Evolutionary conservation across 1,140 invertebrate species (phyloP).

Genomic region (Macrobrachium rosenbergii): DNA sequence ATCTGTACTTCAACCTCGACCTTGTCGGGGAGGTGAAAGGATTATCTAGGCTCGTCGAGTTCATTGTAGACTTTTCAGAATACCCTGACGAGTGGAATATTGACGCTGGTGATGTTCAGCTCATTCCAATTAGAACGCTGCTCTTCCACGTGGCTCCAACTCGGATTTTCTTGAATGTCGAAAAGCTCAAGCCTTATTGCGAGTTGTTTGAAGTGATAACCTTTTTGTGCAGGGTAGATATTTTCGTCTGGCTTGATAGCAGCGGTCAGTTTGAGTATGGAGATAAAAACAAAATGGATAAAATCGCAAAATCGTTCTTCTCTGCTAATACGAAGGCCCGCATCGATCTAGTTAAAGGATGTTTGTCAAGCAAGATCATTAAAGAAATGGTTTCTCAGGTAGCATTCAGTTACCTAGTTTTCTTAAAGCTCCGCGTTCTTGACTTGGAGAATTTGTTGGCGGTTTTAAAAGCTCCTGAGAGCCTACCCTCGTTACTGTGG

Average conservation of each 20-base stretch:
- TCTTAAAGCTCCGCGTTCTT: conserved; percentile 49
- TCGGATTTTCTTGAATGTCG: conserved; percentile 56
- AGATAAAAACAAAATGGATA: conserved; percentile 45
- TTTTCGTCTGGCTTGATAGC: conserved; percentile 64
- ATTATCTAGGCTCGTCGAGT: conserved; percentile 38
- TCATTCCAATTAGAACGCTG: conserved; percentile 52
- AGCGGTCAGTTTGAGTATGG: conserved; percentile 57
- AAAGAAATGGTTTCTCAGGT: conserved; percentile 28
- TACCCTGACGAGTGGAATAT: conserved; percentile 65
- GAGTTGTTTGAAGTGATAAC: conserved; percentile 43
- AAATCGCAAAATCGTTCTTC: conserved; percentile 43
- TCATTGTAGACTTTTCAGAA: conserved; percentile 57
- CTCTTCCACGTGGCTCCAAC: conserved; percentile 57
- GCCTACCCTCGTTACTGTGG: conserved; percentile 52
- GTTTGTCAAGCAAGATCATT: background rate
- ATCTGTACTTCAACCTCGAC: conserved; percentile 57
- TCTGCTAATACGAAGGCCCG: conserved; percentile 38
- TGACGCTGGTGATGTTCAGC: conserved; percentile 31
- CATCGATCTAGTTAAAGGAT: conserved; percentile 56
- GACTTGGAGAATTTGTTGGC: conserved; percentile 37
- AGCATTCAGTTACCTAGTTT: conserved; percentile 50
- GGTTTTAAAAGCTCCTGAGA: conserved; percentile 23
- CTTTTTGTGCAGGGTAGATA: conserved; percentile 62
- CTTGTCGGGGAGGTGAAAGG: conserved; percentile 54
- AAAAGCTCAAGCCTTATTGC: conserved; percentile 45